Evolutionary conservation across 1,140 invertebrate genomes (phyloP), one percentile per base, ranked within the genome.

Genomic region (Tetramorium parvispinum): DNA sequence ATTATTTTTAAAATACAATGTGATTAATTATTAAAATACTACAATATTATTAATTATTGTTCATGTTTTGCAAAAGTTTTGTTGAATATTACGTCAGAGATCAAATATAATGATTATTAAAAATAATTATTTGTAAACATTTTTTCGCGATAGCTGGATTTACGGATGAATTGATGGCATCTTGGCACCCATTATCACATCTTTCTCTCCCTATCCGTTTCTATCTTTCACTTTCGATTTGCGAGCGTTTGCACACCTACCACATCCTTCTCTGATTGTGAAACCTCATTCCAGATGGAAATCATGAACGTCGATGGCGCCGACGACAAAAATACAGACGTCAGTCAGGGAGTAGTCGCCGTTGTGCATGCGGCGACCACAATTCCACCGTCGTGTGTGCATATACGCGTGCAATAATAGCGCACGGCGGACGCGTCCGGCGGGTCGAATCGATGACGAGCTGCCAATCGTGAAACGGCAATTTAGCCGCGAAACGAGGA

Each of bases 381-480:
- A 87, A 71, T 70, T 11, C 79, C 73, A 83, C 78, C 77, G 68
- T 87, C 37, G 85, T 55, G n/a, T 43, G 77, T 71, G 85, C 77
- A 57, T 61, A 59, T 75, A 59, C 53, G 65, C 71, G 73, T 89
- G 86, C 86, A 89, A 89, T 89, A 88, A 89, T 89, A 89, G 88
- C 71, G 75, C 65, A 49, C 65, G 88, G 86, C 78, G 73, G 65
- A 65, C 68, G 77, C 68, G 85, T 49, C 40, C 75, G 65, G 32
- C 77, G 49, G 53, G 68, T 85, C 83, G 78, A 90, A 91, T 87
- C 85, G 90, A 86, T 88, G 90, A 90, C 89, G 87, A 86, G 61
- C 89, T 91, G 90, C 90, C 90, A 88, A 88, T 91, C 89, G 85
- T 16, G 87, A 24, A 85, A 87, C 89, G 63, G 90, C 90, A 91